These are phyloP conservation scores for Hylaea fasciaria DNA, from an alignment of 2,888 invertebrate species.

Conservation along the genomic window DNA sequence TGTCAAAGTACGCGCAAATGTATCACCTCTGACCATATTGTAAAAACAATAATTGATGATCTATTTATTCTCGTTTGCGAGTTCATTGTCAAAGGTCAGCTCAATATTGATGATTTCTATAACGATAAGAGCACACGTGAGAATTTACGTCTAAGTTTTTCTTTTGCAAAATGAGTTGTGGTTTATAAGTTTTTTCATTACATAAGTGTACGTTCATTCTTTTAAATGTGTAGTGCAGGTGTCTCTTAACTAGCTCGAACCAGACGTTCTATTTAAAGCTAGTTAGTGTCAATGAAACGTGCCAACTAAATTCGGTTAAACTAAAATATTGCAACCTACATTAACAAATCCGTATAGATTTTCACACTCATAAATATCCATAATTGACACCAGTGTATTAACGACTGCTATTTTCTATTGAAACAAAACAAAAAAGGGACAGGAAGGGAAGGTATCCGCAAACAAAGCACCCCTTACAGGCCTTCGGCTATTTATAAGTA, in stretches of 20 bases:
- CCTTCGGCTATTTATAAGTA: slow-evolving; percentile 35
- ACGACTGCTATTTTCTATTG: neutral
- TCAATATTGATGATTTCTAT: slow-evolving; percentile 39
- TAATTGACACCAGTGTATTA: slow-evolving; percentile 11
- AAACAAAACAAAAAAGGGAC: slow-evolving; percentile 33
- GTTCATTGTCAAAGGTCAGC: slow-evolving; percentile 44
- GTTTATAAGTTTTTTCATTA: slow-evolving; percentile 6
- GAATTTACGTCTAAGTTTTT: slow-evolving; percentile 23
- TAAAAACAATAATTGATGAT: slow-evolving; percentile 11
- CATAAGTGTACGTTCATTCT: slow-evolving; percentile 11
- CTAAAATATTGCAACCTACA: slow-evolving; percentile 64
- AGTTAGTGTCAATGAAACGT: slow-evolving; percentile 69
- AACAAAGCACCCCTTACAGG: slow-evolving; percentile 41
- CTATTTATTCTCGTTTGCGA: slow-evolving; percentile 24
- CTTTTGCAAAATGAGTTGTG: slow-evolving; percentile 19
- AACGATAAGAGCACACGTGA: slow-evolving; percentile 37
- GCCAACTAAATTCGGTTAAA: slow-evolving; percentile 69
- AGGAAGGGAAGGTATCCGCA: slow-evolving; percentile 32
- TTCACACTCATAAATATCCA: slow-evolving; percentile 19
- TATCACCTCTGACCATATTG: neutral
- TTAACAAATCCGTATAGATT: slow-evolving; percentile 26
- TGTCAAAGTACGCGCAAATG: slow-evolving; percentile 12
- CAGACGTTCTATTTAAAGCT: slow-evolving; percentile 70
- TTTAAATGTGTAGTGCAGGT: slow-evolving; percentile 38
- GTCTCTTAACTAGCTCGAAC: slow-evolving; percentile 52